A percentile compares a stretch with the other conserved stretches of the same genome.
phyloP scores from a whole-genome alignment of 2,797 vertebrate species.

The Leptoclinus maculatus region DNA sequence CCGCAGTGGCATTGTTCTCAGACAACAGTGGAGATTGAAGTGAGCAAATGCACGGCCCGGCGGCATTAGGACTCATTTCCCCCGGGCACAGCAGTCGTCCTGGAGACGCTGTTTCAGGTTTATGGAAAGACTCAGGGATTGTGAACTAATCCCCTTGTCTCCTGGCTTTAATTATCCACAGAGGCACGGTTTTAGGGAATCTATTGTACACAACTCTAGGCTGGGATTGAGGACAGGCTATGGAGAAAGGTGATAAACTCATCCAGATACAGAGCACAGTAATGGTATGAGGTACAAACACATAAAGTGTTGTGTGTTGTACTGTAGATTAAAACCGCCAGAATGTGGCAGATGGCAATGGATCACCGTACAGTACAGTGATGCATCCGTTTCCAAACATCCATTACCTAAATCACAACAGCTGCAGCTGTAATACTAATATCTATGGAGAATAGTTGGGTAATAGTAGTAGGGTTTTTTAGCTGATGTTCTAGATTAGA shows the following conservation, averaged over 20 bases:
- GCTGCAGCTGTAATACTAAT: slow-evolving; percentile 68
- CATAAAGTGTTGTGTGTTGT: slow-evolving; percentile 25
- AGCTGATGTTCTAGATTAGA: slow-evolving; percentile 3
- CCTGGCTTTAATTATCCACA: slow-evolving; percentile 79
- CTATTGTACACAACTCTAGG: slow-evolving; percentile 62
- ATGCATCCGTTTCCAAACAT: slow-evolving; percentile 69
- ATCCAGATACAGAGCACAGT: slow-evolving; percentile 36
- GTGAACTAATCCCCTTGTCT: slow-evolving; percentile 82
- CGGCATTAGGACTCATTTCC: slow-evolving; percentile 68
- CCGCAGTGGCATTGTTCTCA: slow-evolving; percentile 80
- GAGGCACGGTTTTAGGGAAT: slow-evolving; percentile 68
- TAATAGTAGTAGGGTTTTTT: not conserved
- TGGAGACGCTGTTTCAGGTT: slow-evolving; percentile 77
- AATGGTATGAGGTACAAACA: slow-evolving; percentile 45
- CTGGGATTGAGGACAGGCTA: slow-evolving; percentile 69
- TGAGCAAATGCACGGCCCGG: slow-evolving; percentile 74
- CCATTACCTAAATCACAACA: slow-evolving; percentile 80
- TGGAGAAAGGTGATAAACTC: slow-evolving; percentile 70
- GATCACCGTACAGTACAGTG: slow-evolving; percentile 55
- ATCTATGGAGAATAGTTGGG: slow-evolving; percentile 33
- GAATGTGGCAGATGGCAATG: slow-evolving; percentile 77
- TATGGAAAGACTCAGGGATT: slow-evolving; percentile 78
- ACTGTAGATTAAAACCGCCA: slow-evolving; percentile 65
- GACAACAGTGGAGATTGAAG: slow-evolving; percentile 74
- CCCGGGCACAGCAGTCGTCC: slow-evolving; percentile 72